Base-by-base conservation (phyloP, 2,113 vertebrate species). In the Calyptommatus sinebrachiatus region DNA sequence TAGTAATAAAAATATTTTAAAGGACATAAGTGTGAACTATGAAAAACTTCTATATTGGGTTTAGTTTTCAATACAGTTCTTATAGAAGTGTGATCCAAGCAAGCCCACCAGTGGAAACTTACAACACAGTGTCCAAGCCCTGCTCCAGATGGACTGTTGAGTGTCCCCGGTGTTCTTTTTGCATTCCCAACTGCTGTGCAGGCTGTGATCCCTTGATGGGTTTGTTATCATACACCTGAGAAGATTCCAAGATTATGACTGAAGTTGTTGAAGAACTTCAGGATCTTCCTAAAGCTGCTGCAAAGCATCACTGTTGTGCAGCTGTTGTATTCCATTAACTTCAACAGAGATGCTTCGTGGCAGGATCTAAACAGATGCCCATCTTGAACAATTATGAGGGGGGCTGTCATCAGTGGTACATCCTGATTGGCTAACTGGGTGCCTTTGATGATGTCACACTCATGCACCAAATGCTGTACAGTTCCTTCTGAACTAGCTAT, bases 361-460 rank as follows among this genome's bases (percentile, higher is more conserved):
- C 62, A 68, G 50, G 18, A 28, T 67, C 18, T 28, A 73, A 50
- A 26, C 53, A 45, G 53, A 11, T 65, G 63, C 31, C 65, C 63
- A 74, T 24, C 50, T 57, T 74, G 35, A 9, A 75, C 35, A 28
- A 46, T 60, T 29, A 20, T 22, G 65, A 28, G 26, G 60, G n/a
- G 22, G 31, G 65, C 70, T 61, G 79, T 48, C 79, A 61, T 26
- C 66, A 62, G 53, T 50, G 65, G 31, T 70, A 70, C 57, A 62
- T 35, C 26, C 73, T 81, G 72, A 81, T 81, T 81, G 79, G 79
- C n/a, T 70, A n/a, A 28, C 1, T 31, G 53, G 45, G 45, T 35
- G 61, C 46, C 35, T 69, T 76, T 76, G 73, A 70, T 81, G 79
- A 81, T 69, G 79, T 81, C 79, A 81, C 73, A 76, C 50, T 76